These are phyloP conservation scores for Margarornis squamiger DNA, from an alignment of 2,797 vertebrate species.

Conservation along the genomic window DNA sequence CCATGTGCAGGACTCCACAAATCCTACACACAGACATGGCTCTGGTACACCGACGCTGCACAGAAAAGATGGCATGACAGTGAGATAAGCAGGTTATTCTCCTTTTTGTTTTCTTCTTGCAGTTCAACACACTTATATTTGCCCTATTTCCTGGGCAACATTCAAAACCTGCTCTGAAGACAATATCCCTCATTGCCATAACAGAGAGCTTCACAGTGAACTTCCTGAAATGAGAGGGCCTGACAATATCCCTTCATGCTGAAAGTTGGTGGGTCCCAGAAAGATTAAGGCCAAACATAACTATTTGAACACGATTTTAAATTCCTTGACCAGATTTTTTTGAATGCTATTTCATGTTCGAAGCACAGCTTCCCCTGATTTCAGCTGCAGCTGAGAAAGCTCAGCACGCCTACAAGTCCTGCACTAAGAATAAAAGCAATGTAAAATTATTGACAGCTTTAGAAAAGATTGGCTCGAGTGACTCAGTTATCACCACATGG, in stretches of 20 bases:
- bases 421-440: conserved; percentile 30
- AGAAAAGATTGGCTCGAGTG: background rate
- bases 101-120: background rate
- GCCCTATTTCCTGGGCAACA: background rate
- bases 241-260: background rate
- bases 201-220: background rate
- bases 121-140: background rate
- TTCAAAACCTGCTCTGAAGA: background rate
- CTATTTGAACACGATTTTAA: background rate
- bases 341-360: background rate
- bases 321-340: background rate
- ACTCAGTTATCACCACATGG: conserved; percentile 16
- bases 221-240: background rate
- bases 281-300: background rate
- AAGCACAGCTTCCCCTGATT: background rate
- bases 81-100: background rate
- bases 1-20: background rate
- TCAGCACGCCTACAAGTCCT: conserved; percentile 4
- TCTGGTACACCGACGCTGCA: background rate
- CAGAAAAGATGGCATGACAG: background rate
- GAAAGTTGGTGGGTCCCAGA: background rate
- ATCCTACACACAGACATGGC: background rate
- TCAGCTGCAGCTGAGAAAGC: background rate
- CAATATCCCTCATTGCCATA: background rate
- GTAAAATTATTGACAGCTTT: conserved; percentile 34